phyloP scores from a whole-genome alignment of 2,113 vertebrate genomes.

The Sphyrna mokarran region DNA sequence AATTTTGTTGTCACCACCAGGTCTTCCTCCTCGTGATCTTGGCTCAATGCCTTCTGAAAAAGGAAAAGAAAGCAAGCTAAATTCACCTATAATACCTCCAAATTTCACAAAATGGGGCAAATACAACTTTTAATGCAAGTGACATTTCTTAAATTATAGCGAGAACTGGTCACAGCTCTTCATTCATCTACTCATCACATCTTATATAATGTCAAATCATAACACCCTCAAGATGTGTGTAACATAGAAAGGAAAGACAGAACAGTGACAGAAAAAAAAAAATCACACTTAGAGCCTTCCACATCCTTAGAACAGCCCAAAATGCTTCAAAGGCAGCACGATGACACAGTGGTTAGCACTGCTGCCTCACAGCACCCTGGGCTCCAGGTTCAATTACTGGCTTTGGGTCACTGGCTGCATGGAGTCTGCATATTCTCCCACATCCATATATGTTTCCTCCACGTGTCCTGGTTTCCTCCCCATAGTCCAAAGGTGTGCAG shows the following conservation, averaged over 20 bases:
- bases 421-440: too few relatives aligned
- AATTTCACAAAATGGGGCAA: not conserved
- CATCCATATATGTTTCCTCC: too few relatives aligned
- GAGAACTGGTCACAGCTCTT: not conserved
- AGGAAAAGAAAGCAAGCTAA: slow-evolving; percentile 37
- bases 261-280: not conserved
- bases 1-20: slow-evolving; percentile 59
- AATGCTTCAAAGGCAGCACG: not conserved
- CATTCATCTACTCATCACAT: not conserved
- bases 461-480: too few relatives aligned
- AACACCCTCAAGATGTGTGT: not conserved
- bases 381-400: too few relatives aligned
- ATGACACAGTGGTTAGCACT: too few relatives aligned
- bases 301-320: not conserved
- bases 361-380: too few relatives aligned
- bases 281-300: not conserved
- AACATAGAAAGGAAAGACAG: not conserved
- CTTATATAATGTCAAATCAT: not conserved
- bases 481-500: too few relatives aligned
- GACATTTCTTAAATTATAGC: not conserved
- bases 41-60: slow-evolving; percentile 78
- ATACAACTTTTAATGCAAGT: not conserved
- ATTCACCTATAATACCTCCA: slow-evolving; percentile 1
- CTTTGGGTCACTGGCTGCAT: too few relatives aligned
- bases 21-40: slow-evolving; percentile 64